A percentile compares a stretch with the other conserved stretches of the same genome.
phyloP scores from a whole-genome alignment of 2,797 vertebrate genomes.

The Clamator glandarius region DNA sequence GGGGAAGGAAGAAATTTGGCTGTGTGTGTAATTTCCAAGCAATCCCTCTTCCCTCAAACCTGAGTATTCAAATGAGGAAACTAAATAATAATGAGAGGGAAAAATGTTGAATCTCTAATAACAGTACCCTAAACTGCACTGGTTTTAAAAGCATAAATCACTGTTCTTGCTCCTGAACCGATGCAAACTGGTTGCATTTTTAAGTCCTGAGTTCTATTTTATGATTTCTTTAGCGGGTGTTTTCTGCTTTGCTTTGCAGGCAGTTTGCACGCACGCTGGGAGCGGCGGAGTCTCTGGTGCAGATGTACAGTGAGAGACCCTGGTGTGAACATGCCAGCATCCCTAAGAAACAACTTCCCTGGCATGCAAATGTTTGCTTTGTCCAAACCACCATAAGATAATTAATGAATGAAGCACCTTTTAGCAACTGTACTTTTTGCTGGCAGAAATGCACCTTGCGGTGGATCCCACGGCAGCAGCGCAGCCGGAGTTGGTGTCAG shows the following conservation, averaged over 20 bases:
- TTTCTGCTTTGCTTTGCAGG: not conserved
- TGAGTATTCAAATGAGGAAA: constrained; percentile 54
- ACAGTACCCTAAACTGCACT: not conserved
- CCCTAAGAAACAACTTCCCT: not conserved
- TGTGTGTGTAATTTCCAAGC: constrained; percentile 56
- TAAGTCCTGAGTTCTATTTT: not conserved
- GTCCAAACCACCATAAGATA: not conserved
- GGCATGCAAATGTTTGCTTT: not conserved
- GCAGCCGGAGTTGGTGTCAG: not conserved
- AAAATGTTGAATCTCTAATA: constrained; percentile 43
- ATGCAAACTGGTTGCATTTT: not conserved
- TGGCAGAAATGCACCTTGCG: not conserved
- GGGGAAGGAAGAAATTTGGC: constrained; percentile 67
- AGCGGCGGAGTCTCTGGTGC: not conserved
- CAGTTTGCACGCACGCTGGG: not conserved
- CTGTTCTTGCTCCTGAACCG: not conserved
- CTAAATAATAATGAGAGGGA: constrained; percentile 59
- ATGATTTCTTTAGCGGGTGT: not conserved
- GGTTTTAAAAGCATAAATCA: not conserved
- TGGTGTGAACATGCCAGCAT: not conserved
- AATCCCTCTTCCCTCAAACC: constrained; percentile 34
- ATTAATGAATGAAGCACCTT: not conserved
- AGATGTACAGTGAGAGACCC: not conserved
- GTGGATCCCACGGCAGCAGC: not conserved
- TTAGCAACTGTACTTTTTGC: not conserved